Base-by-base conservation (phyloP, 2,797 vertebrate genomes). In the Catharus ustulatus region DNA sequence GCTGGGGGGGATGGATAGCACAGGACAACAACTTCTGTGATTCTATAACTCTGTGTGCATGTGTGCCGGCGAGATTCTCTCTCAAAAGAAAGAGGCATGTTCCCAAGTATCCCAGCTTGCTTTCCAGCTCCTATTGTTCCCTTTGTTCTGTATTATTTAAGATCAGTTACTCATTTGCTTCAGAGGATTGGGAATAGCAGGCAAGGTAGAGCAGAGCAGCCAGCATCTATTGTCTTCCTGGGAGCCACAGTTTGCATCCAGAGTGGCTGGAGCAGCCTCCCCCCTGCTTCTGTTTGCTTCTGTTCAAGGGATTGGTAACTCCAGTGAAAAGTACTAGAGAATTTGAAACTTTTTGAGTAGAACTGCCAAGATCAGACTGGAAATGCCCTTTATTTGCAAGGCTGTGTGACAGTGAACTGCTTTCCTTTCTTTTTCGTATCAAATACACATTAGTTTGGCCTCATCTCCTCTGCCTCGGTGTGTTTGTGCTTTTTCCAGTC, bases 141-240 rank as follows among this genome's bases (percentile, higher is more conserved):
- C 89, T 96, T 95, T 94, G 89, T 85, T 95, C 84, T 94, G 71
- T 84, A 63, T 87, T 94, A 77, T 77, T 96, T 94, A 84, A 86
- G 75, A 94, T 93, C 63, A 45, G 77, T 93, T 93, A 76, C 48
- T 93, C 82, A 38, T 93, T 95, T 95, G 87, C 79, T 84, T 92
- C 67, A 48, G 87, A 93, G 71, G 64, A 73, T 51, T 87, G 80
- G 80, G 91, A 94, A 46, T 69, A 88, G 59, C 32, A 72, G 83
- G 46, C 67, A 84, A 94, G 87, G 83, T 89, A 51, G 87, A 94
- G 51, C 76, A 18, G 42, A 75, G 80, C 64, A 66, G 59, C 64
- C 76, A 13, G 79, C 10, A 1, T 81, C 73, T 87, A 1, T 92
- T 89, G 75, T 89, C 81, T 92, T 66, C 77, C 49, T 43, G 68